A percentile compares a stretch with the other conserved stretches of the same genome.
phyloP scores from a whole-genome alignment of 2,888 invertebrate genomes.

The Melinaea marsaeus region DNA sequence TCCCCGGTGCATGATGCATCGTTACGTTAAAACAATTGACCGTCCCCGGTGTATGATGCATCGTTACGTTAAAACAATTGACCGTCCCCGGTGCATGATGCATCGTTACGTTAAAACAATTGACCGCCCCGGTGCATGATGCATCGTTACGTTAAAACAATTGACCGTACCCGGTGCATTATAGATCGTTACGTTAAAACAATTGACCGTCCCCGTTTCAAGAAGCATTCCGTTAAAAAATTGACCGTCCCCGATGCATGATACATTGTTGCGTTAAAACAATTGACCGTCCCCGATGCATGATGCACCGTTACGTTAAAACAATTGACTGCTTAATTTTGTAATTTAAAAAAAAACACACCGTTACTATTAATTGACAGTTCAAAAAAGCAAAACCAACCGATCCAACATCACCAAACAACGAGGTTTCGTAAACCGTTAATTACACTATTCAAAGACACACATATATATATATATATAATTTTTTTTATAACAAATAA shows the following conservation, averaged over 20 bases:
- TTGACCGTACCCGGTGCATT: slow-evolving; percentile 53
- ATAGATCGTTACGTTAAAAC: slow-evolving; percentile 24
- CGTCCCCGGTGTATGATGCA: no score
- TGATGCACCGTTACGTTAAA: no score
- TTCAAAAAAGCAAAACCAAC: slow-evolving; percentile 50
- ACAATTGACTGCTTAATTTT: slow-evolving; percentile 9
- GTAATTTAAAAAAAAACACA: slow-evolving; percentile 37
- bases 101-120: no score
- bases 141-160: slow-evolving; percentile 35
- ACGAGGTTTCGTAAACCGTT: slow-evolving; percentile 62
- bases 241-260: slow-evolving; percentile 9
- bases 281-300: no score
- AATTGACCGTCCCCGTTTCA: slow-evolving; percentile 21
- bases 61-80: no score
- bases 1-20: slow-evolving; percentile 13
- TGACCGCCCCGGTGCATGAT: no score
- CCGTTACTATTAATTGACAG: slow-evolving; percentile 66
- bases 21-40: slow-evolving; percentile 28
- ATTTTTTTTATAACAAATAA: slow-evolving; percentile 61
- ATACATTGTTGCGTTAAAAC: no score
- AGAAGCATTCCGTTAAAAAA: slow-evolving; percentile 24
- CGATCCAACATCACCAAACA: slow-evolving; percentile 61
- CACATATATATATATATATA: slow-evolving; percentile 28
- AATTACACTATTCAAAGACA: slow-evolving; percentile 36
- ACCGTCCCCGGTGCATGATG: no score